A percentile compares a stretch with the other conserved stretches of the same genome.
Conservation (phyloP, 2,113 vertebrate genomes). For the Ameiurus melas region DNA sequence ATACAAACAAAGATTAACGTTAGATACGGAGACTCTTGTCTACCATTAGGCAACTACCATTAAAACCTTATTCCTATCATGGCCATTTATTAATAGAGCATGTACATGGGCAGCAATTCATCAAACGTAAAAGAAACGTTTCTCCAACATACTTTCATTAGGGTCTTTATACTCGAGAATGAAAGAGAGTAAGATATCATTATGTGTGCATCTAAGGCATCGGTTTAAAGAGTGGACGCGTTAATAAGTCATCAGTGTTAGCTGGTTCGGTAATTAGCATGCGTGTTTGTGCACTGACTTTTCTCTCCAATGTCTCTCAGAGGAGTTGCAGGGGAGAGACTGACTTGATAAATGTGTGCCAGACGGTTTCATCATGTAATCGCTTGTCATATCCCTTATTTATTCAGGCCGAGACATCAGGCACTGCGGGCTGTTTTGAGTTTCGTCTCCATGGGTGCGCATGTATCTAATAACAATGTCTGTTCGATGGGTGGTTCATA, state of each 20-base stretch:
- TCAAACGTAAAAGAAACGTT: not conserved
- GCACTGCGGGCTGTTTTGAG: not conserved
- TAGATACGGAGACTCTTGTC: not conserved
- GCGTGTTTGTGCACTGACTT: not conserved
- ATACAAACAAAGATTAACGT: not conserved
- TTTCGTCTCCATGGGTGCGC: not conserved
- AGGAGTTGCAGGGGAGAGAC: conserved; percentile 8
- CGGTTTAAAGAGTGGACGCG: not conserved
- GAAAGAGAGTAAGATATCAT: not conserved
- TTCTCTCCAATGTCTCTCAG: not conserved
- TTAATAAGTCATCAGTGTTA: conserved; percentile 34
- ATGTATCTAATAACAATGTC: not conserved
- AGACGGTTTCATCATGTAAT: conserved; percentile 36
- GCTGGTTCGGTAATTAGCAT: conserved; percentile 32
- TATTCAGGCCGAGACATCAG: conserved; percentile 14
- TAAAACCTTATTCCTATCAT: not conserved
- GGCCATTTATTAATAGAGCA: not conserved
- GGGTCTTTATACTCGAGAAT: not conserved
- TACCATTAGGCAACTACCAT: not conserved
- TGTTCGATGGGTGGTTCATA: not conserved
- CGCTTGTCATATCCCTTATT: conserved; percentile 29
- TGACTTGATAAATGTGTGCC: not conserved
- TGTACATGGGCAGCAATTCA: not conserved
- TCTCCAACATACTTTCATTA: not conserved
- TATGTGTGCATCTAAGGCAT: not conserved